Evolutionary conservation across 2,888 invertebrate species (phyloP).

Genomic region (Deilephila elpenor): DNA sequence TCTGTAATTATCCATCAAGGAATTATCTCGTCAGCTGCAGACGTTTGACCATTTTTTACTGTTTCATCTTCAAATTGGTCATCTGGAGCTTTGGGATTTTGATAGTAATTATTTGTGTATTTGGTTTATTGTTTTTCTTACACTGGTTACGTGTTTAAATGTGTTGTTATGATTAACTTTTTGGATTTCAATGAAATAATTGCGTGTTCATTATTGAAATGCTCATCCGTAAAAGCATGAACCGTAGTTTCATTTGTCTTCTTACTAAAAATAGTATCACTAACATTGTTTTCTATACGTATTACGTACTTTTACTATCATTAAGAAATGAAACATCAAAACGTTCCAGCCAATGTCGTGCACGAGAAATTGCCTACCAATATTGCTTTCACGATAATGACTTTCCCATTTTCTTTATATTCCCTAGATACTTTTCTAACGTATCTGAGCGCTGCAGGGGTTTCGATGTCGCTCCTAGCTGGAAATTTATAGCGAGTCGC

Average conservation of each 20-base stretch:
- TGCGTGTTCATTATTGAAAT: no score
- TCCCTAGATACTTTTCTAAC: slow-evolving; percentile 23
- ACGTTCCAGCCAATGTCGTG: not conserved
- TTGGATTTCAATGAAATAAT: no score
- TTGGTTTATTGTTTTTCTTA: not conserved
- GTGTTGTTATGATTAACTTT: not conserved
- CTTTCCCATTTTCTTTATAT: slow-evolving; percentile 28
- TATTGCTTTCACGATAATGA: slow-evolving; percentile 25
- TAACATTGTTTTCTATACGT: not conserved
- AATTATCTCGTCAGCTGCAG: slow-evolving; percentile 45
- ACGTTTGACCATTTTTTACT: slow-evolving; percentile 46
- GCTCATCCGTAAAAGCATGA: no score
- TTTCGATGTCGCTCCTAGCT: slow-evolving; percentile 35
- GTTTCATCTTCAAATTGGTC: slow-evolving; percentile 22
- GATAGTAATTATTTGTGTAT: not conserved
- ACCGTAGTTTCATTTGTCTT: no score
- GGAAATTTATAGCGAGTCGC: slow-evolving; percentile 36
- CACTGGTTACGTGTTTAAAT: not conserved
- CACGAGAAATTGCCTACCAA: not conserved
- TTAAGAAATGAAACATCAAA: slow-evolving; percentile 1
- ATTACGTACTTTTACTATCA: not conserved
- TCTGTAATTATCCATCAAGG: slow-evolving; percentile 60
- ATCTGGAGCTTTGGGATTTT: not conserved
- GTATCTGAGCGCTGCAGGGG: slow-evolving; percentile 36
- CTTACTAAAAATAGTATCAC: no score